Evolutionary conservation across 2,888 invertebrate genomes (phyloP).

Genomic region (Ennomos erosarius): DNA sequence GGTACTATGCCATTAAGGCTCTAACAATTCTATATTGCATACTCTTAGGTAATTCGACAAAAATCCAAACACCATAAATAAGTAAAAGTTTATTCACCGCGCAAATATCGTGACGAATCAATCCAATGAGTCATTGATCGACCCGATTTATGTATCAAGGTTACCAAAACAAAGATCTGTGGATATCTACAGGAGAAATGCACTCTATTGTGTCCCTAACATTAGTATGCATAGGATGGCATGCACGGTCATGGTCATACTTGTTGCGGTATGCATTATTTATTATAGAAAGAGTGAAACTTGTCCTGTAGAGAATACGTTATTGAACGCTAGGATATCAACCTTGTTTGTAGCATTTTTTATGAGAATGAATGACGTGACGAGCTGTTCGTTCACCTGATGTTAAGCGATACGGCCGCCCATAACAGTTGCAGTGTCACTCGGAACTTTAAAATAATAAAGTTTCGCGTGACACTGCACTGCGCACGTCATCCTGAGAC

Average conservation of each 20-base stretch:
- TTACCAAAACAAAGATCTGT: constrained; percentile 22
- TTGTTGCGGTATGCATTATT: constrained; percentile 68
- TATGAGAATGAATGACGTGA: too few species aligned
- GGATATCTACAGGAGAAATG: constrained; percentile 48
- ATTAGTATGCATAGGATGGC: constrained; percentile 66
- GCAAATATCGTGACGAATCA: constrained; percentile 3
- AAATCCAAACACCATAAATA: neutral
- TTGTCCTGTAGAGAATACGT: constrained; percentile 52
- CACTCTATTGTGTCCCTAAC: constrained; percentile 50
- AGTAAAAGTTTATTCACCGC: constrained; percentile 8
- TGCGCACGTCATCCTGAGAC: too few species aligned
- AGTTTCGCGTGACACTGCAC: too few species aligned
- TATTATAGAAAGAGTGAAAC: constrained; percentile 77
- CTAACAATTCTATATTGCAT: too few species aligned
- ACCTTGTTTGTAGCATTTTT: too few species aligned
- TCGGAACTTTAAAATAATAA: too few species aligned
- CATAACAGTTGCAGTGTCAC: too few species aligned
- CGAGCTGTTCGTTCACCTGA: too few species aligned
- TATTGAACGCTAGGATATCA: constrained; percentile 37
- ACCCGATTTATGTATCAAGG: constrained; percentile 28
- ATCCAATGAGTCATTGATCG: constrained; percentile 9
- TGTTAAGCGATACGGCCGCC: too few species aligned
- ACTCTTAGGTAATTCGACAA: too few species aligned
- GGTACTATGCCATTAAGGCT: too few species aligned
- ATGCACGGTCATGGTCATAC: constrained; percentile 52